These are phyloP conservation scores for Platycnemis pennipes DNA, from an alignment of 2,888 invertebrate genomes.

Conservation along the genomic window DNA sequence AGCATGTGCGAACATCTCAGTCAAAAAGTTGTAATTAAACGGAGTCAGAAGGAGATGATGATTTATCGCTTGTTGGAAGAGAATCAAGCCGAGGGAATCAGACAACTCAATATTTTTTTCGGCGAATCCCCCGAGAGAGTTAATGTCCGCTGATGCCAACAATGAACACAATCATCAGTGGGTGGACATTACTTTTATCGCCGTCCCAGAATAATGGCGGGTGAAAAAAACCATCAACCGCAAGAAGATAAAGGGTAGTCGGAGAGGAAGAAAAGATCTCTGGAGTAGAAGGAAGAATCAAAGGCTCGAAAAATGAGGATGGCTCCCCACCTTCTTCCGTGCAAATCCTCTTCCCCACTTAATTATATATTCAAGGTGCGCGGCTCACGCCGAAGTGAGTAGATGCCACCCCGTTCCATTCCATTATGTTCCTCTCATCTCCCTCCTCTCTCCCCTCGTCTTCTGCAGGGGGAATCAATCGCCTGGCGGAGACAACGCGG, in stretches of 20 bases:
- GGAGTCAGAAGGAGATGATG: background rate
- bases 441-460: background rate
- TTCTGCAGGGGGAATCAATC: constrained; percentile 54
- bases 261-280: too few relatives aligned
- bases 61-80: background rate
- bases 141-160: background rate
- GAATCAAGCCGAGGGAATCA: background rate
- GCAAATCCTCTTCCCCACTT: background rate
- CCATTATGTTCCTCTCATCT: constrained; percentile 50
- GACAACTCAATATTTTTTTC: background rate
- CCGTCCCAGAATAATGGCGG: background rate
- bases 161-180: background rate
- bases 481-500: background rate
- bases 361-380: constrained; percentile 59
- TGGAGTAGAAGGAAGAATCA: too few relatives aligned
- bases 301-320: too few relatives aligned
- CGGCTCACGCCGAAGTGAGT: background rate
- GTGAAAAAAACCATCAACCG: background rate
- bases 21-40: constrained; percentile 15
- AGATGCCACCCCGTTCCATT: constrained; percentile 25
- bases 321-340: too few relatives aligned
- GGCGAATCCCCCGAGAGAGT: background rate
- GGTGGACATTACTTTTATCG: background rate
- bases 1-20: constrained; percentile 12
- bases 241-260: too few relatives aligned